Percentiles rank a stretch among this genome's conserved stretches.
These are phyloP conservation scores for Aspidoscelis tigris DNA, from an alignment of 2,113 vertebrate genomes.

Conservation along the genomic window DNA sequence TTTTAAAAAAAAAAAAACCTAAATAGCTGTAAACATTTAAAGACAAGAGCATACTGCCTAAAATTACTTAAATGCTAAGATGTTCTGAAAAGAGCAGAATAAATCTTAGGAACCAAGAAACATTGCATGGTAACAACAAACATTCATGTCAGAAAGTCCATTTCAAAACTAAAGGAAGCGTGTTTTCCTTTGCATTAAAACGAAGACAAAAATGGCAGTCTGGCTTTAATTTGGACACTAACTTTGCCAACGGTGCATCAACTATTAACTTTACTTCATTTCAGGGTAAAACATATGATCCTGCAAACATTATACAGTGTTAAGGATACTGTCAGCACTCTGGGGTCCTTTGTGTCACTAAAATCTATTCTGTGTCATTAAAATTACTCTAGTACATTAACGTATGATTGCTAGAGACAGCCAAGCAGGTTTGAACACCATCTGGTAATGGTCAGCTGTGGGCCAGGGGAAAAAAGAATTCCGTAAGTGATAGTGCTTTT, in stretches of 20 bases:
- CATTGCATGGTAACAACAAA: no score
- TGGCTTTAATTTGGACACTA: conserved; percentile 35
- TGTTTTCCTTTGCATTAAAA: not conserved
- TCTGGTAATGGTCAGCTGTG: not conserved
- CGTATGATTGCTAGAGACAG: conserved; percentile 36
- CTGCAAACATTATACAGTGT: conserved; percentile 27
- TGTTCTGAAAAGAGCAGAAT: no score
- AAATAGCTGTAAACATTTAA: no score
- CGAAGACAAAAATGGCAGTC: not conserved
- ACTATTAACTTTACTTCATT: conserved; percentile 13
- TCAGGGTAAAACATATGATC: conserved; percentile 20
- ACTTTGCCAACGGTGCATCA: conserved; percentile 29
- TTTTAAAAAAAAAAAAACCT: no score
- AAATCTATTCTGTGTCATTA: conserved; percentile 32
- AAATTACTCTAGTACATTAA: conserved; percentile 13
- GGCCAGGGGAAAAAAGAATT: not conserved
- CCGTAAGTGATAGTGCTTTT: not conserved
- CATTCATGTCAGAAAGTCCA: no score
- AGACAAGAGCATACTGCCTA: no score
- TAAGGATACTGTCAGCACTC: conserved; percentile 28
- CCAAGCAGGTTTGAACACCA: not conserved
- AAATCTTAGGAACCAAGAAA: no score
- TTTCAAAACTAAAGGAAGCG: no score
- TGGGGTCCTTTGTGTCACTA: not conserved
- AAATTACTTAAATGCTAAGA: no score